These are phyloP conservation scores for Strix aluco DNA, from an alignment of 2,113 vertebrate genomes.

Conservation along the genomic window DNA sequence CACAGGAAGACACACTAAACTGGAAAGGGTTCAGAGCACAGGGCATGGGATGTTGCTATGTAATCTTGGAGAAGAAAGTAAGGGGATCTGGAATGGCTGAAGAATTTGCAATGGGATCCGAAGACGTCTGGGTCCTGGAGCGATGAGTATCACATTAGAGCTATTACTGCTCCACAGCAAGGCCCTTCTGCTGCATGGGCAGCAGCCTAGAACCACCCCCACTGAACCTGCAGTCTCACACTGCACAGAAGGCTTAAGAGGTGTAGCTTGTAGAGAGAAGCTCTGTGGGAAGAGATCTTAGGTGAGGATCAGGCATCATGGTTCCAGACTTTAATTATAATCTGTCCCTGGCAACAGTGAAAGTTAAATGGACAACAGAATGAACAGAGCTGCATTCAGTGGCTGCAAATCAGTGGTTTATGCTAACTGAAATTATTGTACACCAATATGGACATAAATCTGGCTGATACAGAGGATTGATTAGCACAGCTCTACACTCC, in stretches of 20 bases:
- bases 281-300: background rate
- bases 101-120: background rate
- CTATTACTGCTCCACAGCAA: background rate
- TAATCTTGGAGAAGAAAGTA: background rate
- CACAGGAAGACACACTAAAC: background rate
- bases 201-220: background rate
- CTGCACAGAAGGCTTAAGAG: background rate
- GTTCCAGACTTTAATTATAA: background rate
- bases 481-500: background rate
- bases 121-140: background rate
- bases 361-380: background rate
- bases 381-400: background rate
- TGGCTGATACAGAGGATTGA: background rate
- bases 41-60: background rate
- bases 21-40: background rate
- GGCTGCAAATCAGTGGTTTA: background rate
- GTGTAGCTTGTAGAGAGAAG: background rate
- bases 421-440: background rate
- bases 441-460: background rate
- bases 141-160: background rate
- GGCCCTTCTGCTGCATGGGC: background rate
- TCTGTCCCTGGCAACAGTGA: background rate
- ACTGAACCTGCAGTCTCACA: background rate
- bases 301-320: background rate
- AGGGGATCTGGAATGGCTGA: background rate